Conservation (phyloP, 2,888 invertebrate genomes). For the Eristalis pertinax region DNA sequence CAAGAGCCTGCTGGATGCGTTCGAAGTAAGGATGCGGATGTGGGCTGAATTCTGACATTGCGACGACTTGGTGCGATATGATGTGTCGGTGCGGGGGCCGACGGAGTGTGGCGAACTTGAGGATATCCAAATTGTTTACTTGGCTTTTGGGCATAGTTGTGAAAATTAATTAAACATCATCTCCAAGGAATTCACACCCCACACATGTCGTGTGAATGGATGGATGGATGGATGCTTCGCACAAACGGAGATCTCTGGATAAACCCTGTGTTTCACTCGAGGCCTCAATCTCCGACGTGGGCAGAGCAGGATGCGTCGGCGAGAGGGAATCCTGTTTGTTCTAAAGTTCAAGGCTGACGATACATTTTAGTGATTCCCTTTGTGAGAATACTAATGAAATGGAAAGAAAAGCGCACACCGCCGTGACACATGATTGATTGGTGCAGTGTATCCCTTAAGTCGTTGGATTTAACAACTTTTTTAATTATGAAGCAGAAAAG, state of each 20-base stretch:
- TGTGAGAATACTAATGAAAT: too few relatives aligned
- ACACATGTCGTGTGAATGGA: not conserved
- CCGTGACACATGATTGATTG: not conserved
- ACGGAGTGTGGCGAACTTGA: not conserved
- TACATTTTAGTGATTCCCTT: too few relatives aligned
- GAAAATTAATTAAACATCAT: constrained; percentile 20
- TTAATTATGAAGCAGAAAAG: constrained; percentile 6
- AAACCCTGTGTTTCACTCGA: not conserved
- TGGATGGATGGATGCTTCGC: not conserved
- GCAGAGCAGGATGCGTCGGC: not conserved
- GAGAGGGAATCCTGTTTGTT: not conserved
- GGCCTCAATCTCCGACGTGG: not conserved
- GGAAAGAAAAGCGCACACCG: not conserved
- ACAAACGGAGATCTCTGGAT: not conserved
- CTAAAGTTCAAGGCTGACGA: not conserved
- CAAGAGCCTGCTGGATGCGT: constrained; percentile 13
- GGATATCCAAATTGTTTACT: constrained; percentile 11
- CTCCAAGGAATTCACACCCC: not conserved
- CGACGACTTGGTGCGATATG: constrained; percentile 11
- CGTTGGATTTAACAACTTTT: constrained; percentile 3
- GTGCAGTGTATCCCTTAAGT: not conserved
- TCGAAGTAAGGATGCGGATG: not conserved
- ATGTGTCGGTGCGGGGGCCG: not conserved
- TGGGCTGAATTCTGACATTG: not conserved
- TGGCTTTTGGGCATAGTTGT: constrained; percentile 17